phyloP scores from a whole-genome alignment of 2,113 vertebrate genomes.

The Clarias macrocephalus region DNA sequence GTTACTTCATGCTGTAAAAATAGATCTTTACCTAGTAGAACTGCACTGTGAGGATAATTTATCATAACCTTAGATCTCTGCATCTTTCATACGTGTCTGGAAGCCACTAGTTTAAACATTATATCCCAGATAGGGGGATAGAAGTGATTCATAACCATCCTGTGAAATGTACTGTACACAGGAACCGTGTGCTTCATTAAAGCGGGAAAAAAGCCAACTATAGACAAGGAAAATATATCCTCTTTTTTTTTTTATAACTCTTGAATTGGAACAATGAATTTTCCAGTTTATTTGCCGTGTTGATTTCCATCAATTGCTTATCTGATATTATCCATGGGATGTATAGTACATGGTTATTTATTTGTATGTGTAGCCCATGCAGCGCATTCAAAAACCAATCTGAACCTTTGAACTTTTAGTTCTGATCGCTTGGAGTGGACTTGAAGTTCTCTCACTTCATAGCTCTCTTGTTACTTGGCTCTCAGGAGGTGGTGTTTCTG shows the following conservation, averaged over 20 bases:
- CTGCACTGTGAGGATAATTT: neutral
- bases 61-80: neutral
- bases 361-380: constrained; percentile 5
- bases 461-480: constrained; percentile 40
- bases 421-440: constrained; percentile 28
- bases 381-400: neutral
- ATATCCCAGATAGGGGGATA: neutral
- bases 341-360: neutral
- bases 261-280: constrained; percentile 3
- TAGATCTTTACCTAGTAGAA: neutral
- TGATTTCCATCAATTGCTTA: neutral
- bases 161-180: constrained; percentile 28
- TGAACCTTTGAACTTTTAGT: constrained; percentile 29
- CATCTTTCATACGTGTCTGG: neutral
- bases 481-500: constrained; percentile 39
- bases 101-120: neutral
- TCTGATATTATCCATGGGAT: constrained; percentile 5
- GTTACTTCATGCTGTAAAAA: constrained; percentile 25
- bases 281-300: neutral
- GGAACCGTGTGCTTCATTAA: constrained; percentile 10
- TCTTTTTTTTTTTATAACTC: neutral
- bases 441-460: constrained; percentile 33
- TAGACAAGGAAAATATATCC: constrained; percentile 33
- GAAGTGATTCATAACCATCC: constrained; percentile 20
- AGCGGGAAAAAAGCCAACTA: constrained; percentile 12